Conservation (phyloP, 2,888 invertebrate genomes). For the Mythimna impura region DNA sequence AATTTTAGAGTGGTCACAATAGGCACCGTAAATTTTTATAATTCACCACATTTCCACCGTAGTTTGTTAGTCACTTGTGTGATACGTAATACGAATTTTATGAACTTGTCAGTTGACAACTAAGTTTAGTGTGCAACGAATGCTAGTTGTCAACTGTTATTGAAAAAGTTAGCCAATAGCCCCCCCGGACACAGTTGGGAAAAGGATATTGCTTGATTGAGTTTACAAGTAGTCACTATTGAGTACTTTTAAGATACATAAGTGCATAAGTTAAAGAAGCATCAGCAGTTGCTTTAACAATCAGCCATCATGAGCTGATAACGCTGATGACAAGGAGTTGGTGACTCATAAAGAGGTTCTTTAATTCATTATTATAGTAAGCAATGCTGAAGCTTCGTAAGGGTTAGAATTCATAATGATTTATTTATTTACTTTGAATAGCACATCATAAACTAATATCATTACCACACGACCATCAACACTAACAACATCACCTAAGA, state of each 20-base stretch:
- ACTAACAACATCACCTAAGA: conserved; percentile 58
- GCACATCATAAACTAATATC: conserved; percentile 24
- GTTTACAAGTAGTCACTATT: neutral
- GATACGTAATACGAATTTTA: too few relatives aligned
- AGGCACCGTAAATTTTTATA: too few relatives aligned
- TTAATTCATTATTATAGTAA: neutral
- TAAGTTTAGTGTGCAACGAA: too few relatives aligned
- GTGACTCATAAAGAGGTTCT: neutral
- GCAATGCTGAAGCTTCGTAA: conserved; percentile 16
- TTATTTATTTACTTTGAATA: conserved; percentile 18
- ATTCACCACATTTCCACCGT: too few relatives aligned
- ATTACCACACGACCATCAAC: conserved; percentile 22
- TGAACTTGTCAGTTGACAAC: too few relatives aligned
- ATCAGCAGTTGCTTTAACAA: conserved; percentile 9
- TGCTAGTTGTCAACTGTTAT: too few relatives aligned
- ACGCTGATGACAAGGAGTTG: too few relatives aligned
- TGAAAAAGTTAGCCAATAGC: too few relatives aligned
- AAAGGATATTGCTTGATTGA: too few relatives aligned
- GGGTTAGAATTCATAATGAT: conserved; percentile 1
- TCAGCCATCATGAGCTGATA: neutral
- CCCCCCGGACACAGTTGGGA: too few relatives aligned
- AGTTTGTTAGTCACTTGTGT: too few relatives aligned
- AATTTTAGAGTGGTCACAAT: too few relatives aligned
- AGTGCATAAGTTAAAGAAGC: neutral
- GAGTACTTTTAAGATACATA: neutral